Base-by-base conservation (phyloP, 2,113 vertebrate genomes). In the Seriola dumerili region DNA sequence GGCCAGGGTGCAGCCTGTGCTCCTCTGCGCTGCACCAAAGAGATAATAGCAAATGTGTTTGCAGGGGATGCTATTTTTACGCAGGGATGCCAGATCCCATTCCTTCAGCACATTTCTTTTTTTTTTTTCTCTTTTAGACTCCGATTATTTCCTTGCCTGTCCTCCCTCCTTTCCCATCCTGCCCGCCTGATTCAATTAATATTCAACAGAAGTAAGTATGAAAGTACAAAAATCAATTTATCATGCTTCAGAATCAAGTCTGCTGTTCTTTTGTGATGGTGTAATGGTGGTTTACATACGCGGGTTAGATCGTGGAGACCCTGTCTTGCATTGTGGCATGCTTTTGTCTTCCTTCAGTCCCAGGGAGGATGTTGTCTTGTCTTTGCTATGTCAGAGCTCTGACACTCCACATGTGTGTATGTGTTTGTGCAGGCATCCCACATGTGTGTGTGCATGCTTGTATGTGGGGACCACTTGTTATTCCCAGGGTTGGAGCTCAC, bases 391-490 rank as follows among this genome's bases (percentile, higher is more conserved):
- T 87, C 85, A 89, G 85, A 73, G 78, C 81, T 61, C 84, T 83
- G 88, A 91, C 85, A 84, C 75, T 62, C 84, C 50, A 0, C 50
- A 19, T 68, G 42, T 74, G 84, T 77, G 66, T 62, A 32, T 68
- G 72, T 85, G 85, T 87, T 82, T 92, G 88, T 79, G 90, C 84
- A 68, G 77, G 63, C 76, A 63, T 83, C 75, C 72, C 38, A 46
- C 62, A 59, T 82, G 80, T 40, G 66, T 78, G 87, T 82, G 81
- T 54, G 85, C 54, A 73, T 59, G 83, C 78, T 50, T 83, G 85
- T 90, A 83, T 87, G 88, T 82, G 87, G 89, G 92, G 89, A 92
- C 91, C 93, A 93, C 93, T 94, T 94, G 93, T 95, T 95, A 96
- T 95, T 95, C 94, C 94, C 94, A 75, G 88, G 93, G 93, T 90